phyloP scores from a whole-genome alignment of 2,113 vertebrate species.

The Psammodynastes pulverulentus region DNA sequence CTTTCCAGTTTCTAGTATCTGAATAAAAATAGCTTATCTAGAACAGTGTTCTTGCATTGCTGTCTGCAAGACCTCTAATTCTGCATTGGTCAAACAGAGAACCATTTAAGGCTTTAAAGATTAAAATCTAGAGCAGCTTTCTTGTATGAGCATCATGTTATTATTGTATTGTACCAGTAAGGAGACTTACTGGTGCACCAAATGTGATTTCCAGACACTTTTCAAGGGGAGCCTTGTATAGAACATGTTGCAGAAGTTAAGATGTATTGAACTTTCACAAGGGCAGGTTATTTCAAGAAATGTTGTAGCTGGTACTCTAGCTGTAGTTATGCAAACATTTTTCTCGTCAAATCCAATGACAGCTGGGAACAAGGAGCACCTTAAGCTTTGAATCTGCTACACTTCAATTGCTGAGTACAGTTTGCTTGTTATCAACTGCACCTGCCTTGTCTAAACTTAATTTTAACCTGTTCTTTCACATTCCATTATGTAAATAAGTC shows the following conservation, averaged over 20 bases:
- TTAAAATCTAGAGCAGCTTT: not conserved
- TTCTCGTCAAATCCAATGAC: not conserved
- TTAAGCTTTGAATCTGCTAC: not conserved
- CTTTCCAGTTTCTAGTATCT: not conserved
- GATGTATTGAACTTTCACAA: not conserved
- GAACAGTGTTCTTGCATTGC: not conserved
- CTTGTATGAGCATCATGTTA: not conserved
- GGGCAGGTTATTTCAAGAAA: not conserved
- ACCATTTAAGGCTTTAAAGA: not conserved
- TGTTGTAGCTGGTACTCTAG: not conserved
- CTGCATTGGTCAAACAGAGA: not conserved
- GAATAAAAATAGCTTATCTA: not conserved
- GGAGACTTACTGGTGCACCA: not conserved
- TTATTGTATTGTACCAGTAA: not conserved
- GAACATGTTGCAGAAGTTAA: not conserved
- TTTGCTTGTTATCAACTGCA: not conserved
- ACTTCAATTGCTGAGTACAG: not conserved
- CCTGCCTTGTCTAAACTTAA: not conserved
- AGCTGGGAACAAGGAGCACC: not conserved
- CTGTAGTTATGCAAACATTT: not conserved
- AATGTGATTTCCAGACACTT: not conserved
- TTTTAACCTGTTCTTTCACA: not conserved
- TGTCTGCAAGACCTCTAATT: not conserved
- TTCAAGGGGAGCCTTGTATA: not conserved
- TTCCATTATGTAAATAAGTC: not conserved